Evolutionary conservation across 2,113 vertebrate species (phyloP).

Genomic region (Sylvietta virens): DNA sequence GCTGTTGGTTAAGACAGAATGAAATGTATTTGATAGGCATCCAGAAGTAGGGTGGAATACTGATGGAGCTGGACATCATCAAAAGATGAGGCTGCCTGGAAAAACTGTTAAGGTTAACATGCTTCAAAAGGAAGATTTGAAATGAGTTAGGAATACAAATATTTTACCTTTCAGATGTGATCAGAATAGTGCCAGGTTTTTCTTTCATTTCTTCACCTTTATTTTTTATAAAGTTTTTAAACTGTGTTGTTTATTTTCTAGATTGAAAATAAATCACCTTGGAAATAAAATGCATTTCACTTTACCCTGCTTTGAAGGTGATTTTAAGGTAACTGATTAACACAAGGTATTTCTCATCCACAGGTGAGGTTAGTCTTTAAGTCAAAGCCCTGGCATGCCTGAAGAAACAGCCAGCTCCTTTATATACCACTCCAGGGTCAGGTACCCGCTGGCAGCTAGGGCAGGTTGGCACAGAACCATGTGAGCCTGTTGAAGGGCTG

Average conservation of each 20-base stretch:
- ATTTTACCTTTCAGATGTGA: neutral
- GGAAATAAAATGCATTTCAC: neutral
- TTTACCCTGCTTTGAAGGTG: neutral
- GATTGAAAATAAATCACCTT: neutral
- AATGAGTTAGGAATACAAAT: neutral
- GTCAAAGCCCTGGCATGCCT: neutral
- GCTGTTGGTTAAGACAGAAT: neutral
- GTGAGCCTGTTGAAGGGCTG: neutral
- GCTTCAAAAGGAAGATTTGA: neutral
- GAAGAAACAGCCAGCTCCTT: neutral
- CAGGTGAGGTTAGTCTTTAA: neutral
- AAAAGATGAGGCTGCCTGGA: neutral
- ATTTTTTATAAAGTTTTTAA: neutral
- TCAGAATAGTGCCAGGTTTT: neutral
- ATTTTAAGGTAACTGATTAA: neutral
- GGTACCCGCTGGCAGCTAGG: neutral
- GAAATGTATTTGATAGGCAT: neutral
- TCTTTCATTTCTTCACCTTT: neutral
- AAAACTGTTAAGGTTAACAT: neutral
- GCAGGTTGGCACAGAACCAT: rapidly evolving
- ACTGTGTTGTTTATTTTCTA: neutral
- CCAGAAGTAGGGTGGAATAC: neutral
- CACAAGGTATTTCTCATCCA: neutral
- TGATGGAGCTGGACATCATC: neutral
- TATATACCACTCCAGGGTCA: neutral